phyloP scores from a whole-genome alignment of 2,888 invertebrate genomes.

The Leptinotarsa tumamoca region DNA sequence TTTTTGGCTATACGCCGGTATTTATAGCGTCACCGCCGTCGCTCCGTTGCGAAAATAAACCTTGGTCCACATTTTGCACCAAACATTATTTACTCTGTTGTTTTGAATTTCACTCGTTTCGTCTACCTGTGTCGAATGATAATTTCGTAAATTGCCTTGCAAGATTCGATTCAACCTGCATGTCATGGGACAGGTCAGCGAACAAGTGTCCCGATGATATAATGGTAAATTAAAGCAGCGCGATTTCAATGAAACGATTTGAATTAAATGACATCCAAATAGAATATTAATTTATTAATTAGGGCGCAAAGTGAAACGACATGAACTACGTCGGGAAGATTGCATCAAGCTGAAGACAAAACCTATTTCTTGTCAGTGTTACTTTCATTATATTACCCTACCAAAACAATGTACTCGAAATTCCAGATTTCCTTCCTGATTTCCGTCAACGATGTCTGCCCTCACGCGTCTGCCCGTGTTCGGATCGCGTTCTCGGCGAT shows the following conservation, averaged over 20 bases:
- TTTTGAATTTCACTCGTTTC: slow-evolving; percentile 29
- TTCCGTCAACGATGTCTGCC: no score
- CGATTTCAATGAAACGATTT: not conserved
- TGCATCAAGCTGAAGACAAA: no score
- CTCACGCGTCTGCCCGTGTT: no score
- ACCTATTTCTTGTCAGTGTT: no score
- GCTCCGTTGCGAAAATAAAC: slow-evolving; percentile 28
- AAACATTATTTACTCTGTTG: slow-evolving; percentile 24
- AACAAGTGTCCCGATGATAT: not conserved
- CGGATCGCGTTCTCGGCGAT: no score
- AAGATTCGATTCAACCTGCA: not conserved
- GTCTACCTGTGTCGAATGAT: slow-evolving; percentile 25
- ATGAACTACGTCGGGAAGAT: no score
- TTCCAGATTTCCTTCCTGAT: no score
- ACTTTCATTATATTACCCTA: no score
- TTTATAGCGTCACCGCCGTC: slow-evolving; percentile 8
- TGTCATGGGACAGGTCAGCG: slow-evolving; percentile 4
- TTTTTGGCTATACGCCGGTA: not conserved
- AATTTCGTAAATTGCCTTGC: slow-evolving; percentile 15
- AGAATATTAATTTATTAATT: not conserved
- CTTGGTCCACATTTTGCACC: slow-evolving; percentile 43
- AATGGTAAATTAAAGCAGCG: not conserved
- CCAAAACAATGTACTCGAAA: no score
- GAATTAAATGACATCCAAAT: not conserved
- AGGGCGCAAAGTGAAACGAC: no score